Conservation (phyloP, 2,888 invertebrate species). For the Cryptus viduatorius region DNA sequence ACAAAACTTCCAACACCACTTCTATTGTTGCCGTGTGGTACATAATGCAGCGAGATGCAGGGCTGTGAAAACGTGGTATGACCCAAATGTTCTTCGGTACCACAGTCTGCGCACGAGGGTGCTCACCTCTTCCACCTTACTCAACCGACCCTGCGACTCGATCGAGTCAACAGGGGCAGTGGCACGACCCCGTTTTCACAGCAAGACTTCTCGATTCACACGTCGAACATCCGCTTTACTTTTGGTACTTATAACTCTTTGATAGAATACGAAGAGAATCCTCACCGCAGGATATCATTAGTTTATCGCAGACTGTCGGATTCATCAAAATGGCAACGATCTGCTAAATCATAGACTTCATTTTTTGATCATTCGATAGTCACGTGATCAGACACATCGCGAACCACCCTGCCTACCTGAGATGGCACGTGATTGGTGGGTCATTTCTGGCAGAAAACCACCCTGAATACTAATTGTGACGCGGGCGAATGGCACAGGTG, state of each 20-base stretch:
- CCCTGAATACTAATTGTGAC: neutral
- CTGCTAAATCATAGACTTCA: neutral
- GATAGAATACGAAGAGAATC: neutral
- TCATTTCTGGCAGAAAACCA: neutral
- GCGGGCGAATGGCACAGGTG: neutral
- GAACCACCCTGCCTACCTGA: neutral
- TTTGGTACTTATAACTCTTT: neutral
- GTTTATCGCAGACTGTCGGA: neutral
- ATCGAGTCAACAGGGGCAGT: constrained; percentile 12
- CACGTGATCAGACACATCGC: neutral
- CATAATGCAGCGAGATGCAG: constrained; percentile 14
- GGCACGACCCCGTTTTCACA: constrained; percentile 14
- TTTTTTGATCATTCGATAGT: neutral
- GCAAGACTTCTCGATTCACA: constrained; percentile 16
- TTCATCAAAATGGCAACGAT: neutral
- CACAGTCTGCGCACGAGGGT: neutral
- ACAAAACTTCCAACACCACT: constrained; percentile 47
- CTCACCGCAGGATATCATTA: neutral
- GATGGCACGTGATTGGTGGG: neutral
- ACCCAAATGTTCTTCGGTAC: constrained; percentile 55
- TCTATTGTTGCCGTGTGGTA: constrained; percentile 17
- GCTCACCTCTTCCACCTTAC: neutral
- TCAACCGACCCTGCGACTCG: constrained; percentile 24
- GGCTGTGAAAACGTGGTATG: constrained; percentile 43
- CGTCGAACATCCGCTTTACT: neutral